These are phyloP conservation scores for Colletes collaris DNA, from an alignment of 2,888 invertebrate genomes.

Conservation along the genomic window DNA sequence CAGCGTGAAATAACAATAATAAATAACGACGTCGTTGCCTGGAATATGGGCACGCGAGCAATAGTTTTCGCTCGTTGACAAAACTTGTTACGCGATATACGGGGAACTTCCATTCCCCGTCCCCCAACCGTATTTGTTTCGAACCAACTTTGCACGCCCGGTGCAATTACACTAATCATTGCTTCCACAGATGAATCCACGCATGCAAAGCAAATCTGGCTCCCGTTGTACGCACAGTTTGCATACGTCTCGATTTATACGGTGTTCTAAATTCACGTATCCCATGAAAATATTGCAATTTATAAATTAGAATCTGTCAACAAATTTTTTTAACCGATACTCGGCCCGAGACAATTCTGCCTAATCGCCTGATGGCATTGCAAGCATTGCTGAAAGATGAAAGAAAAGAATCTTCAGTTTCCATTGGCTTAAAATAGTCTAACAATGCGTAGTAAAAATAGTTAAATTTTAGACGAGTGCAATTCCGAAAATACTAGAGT, in stretches of 20 bases:
- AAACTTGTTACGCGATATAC: slow-evolving; percentile 10
- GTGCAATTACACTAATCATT: slow-evolving; percentile 11
- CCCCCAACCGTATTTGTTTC: not conserved
- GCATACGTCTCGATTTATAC: not conserved
- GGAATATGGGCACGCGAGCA: not conserved
- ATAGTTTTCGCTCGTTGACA: slow-evolving; percentile 6
- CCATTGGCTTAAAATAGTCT: no score
- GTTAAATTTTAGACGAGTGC: no score
- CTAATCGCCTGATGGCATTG: no score
- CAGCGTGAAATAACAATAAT: slow-evolving; percentile 19
- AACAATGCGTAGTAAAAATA: no score
- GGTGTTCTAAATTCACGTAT: no score
- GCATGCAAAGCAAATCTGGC: not conserved
- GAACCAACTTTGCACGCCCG: not conserved
- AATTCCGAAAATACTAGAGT: no score
- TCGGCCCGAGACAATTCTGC: not conserved
- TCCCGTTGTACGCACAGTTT: not conserved
- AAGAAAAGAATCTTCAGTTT: no score
- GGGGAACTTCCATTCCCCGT: slow-evolving; percentile 1
- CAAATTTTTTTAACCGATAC: not conserved
- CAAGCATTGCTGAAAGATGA: no score
- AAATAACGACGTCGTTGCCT: slow-evolving; percentile 1
- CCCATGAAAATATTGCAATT: no score
- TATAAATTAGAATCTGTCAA: no score
- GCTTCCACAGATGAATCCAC: not conserved